Conservation (phyloP, 2,113 vertebrate genomes). For the Chrysemys picta region DNA sequence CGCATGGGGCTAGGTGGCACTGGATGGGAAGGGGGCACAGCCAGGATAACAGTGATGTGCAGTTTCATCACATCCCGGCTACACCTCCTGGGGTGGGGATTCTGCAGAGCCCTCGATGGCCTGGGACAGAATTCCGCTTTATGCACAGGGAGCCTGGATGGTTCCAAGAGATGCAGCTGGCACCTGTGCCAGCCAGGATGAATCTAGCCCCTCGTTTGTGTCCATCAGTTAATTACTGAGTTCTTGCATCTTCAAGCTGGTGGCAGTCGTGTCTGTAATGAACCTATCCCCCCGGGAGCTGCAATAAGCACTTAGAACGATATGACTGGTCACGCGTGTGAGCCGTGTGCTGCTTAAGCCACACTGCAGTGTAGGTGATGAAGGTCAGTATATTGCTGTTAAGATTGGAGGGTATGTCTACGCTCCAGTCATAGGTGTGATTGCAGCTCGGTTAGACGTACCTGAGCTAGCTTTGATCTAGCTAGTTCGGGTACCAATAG, state of each 20-base stretch:
- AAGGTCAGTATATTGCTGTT: neutral
- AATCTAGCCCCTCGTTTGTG: neutral
- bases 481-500: too few relatives aligned
- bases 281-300: neutral
- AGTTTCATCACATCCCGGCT: neutral
- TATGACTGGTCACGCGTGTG: neutral
- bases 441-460: too few relatives aligned
- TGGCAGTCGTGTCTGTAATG: neutral
- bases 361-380: neutral
- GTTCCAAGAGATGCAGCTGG: neutral
- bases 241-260: neutral
- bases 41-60: neutral
- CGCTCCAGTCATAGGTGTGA: too few relatives aligned
- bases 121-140: neutral
- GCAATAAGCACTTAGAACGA: neutral
- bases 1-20: neutral
- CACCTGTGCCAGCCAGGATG: neutral
- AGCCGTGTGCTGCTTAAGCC: neutral
- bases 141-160: neutral
- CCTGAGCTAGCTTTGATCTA: too few relatives aligned
- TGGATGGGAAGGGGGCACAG: neutral
- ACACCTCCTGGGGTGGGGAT: too few relatives aligned
- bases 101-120: neutral
- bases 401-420: neutral
- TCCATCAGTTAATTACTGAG: neutral